Evolutionary conservation across 2,113 vertebrate species (phyloP), one percentile per base, ranked within the genome.

Genomic region (Penelope pileata): DNA sequence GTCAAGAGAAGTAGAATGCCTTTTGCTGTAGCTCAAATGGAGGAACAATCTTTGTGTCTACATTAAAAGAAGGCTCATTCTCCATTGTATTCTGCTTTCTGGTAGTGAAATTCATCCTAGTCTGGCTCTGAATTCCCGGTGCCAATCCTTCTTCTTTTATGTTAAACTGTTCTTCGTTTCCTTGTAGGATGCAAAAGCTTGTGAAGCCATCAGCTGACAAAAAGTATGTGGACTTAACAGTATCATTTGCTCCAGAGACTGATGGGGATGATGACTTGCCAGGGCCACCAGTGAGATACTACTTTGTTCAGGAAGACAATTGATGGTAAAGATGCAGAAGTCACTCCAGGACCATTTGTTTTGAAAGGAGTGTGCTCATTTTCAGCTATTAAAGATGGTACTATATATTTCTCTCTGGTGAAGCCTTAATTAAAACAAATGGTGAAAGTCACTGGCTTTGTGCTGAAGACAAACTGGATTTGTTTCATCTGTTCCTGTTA

Each of bases 271-370:
- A 99, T 91, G 99, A 99, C 91, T 98, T 99, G 53, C 98, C 99
- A 7, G 99, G 99, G 53, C 99, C 99, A 7, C 99, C 99, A 38
- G 98, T 99, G 90, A 98, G 99, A 98, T 99, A 99, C 96, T 98
- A 98, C 98, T 99, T 99, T 97, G 98, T 97, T 96, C 97, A 97
- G 54, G 96, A 98, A 84, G 94, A 91, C 64, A 97, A 98, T 77
- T 98, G 97, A 95, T 51, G 84, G 60, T 95, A 97, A 60, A 96
- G 92, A 43, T 96, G 93, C 85, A 86, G 40, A 93, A 86, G 40
- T 92, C 91, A 77, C 76, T 96, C 80, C 75, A 32, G 72, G 91
- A 97, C 95, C 68, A 58, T 86, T 96, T 95, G 42, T 92, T 91
- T 90, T 97, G 86, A 88, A 96, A 91, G 96, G 91, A 97, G 78